Base-by-base conservation (phyloP, 2,113 vertebrate species). In the Mirza zaza region DNA sequence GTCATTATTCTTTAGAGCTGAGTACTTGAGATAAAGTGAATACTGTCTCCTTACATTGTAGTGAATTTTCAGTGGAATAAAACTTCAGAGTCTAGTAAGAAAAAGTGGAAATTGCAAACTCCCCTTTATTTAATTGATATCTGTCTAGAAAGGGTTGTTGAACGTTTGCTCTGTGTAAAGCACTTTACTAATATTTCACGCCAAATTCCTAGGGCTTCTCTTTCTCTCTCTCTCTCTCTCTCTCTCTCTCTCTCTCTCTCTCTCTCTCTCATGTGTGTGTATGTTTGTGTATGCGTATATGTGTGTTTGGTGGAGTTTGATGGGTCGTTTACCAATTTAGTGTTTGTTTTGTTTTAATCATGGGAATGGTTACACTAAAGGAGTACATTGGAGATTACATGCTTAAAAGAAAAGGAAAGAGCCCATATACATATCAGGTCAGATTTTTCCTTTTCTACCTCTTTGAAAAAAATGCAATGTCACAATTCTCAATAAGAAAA, bases 201-300 rank as follows among this genome's bases (percentile, higher is more conserved):
- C 12, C n/a, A 91, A 48, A 90, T 87, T 83, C 14, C 20, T 68
- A 29, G 12, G 2, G 21, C 39, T 45, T 75, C 34, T 39, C 4
- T 52, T 20, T 17, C 34, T 36, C 4, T 52, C 34, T 8, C 15
- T 85, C 42, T 85, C 29, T 48, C 42, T 42, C 27, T n/a, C 3
- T 65, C 42, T n/a, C 3, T 34, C 81, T 63, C 4, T 73, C 6
- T n/a, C 27, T n/a, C 45, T 15, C 3, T 29, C 18, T 42, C 50
- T 63, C 18, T 36, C 12, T 10, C 45, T 48, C 45, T 48, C 10
- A 1, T 14, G 39, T 15, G 6, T 48, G 27, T 25, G 0, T 13
- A 0, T 39, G 5, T 50, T 2, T 50, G 0, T 52, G 1, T 57
- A 21, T 13, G 3, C 48, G 9, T 10, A 2, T 20, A 15, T 50